A percentile compares a stretch with the other conserved stretches of the same genome.
phyloP scores from a whole-genome alignment of 1,140 invertebrate species.

The Drosophila sucinea region DNA sequence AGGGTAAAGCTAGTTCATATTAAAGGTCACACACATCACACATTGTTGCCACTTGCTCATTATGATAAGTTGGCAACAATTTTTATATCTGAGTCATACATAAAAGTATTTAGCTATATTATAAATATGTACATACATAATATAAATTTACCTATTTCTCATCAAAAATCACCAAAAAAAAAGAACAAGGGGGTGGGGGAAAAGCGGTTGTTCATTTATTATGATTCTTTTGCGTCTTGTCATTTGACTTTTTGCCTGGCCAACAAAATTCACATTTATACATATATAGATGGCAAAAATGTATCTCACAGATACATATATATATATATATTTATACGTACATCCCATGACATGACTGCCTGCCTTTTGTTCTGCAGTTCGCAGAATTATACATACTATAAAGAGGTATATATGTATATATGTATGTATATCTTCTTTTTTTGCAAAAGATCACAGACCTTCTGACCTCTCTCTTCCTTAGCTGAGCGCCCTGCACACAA shows the following conservation, averaged over 20 bases:
- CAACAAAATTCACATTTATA: constrained; percentile 26
- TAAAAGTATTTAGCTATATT: no score
- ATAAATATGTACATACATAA: not conserved
- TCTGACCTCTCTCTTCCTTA: constrained; percentile 65
- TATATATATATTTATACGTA: not conserved
- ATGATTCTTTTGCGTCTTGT: constrained; percentile 48
- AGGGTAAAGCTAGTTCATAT: not conserved
- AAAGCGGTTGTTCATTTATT: constrained; percentile 11
- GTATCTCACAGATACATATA: constrained; percentile 48
- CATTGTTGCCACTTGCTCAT: not conserved
- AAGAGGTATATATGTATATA: constrained; percentile 22
- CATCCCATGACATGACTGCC: constrained; percentile 31
- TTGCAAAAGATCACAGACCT: constrained; percentile 80
- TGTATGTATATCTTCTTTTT: constrained; percentile 28
- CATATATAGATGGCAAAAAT: constrained; percentile 43
- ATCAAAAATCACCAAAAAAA: constrained; percentile 8
- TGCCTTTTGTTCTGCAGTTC: constrained; percentile 62
- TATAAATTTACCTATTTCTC: constrained; percentile 6
- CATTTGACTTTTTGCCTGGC: constrained; percentile 71
- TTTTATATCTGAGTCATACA: constrained; percentile 3
- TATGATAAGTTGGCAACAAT: constrained; percentile 1
- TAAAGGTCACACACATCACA: constrained; percentile 6
- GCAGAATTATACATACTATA: constrained; percentile 31
- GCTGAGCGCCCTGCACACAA: constrained; percentile 51
- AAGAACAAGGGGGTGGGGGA: not conserved